Conservation (phyloP, 2,888 invertebrate species). For the Parnassius smintheus region DNA sequence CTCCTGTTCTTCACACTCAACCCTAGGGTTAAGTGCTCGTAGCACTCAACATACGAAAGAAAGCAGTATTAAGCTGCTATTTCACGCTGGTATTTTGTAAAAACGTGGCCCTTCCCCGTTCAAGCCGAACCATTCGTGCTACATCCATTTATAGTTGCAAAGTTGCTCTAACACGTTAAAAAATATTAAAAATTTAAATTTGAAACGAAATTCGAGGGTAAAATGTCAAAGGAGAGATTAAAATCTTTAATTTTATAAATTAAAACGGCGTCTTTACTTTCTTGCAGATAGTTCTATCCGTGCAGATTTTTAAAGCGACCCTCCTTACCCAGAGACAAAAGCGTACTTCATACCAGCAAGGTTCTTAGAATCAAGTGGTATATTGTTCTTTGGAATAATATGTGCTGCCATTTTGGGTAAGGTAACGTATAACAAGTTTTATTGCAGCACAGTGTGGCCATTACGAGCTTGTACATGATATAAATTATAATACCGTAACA, state of each 20-base stretch:
- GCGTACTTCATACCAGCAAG: conserved; percentile 24
- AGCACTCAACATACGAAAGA: no score
- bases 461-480: neutral
- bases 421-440: conserved; percentile 23
- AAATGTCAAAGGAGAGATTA: no score
- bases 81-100: no score
- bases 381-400: conserved; percentile 43
- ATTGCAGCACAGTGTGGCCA: conserved; percentile 6
- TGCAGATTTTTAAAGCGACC: conserved; percentile 17
- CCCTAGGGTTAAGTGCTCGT: no score
- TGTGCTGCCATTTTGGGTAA: conserved; percentile 37
- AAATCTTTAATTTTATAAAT: neutral
- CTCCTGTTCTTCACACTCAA: no score
- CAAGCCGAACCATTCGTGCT: no score
- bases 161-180: no score
- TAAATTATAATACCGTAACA: conserved; percentile 11
- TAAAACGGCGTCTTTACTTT: conserved; percentile 2
- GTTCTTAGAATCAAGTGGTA: conserved; percentile 31
- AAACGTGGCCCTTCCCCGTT: no score
- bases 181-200: no score
- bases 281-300: conserved; percentile 12
- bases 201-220: no score
- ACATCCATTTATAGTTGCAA: no score
- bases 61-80: no score
- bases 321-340: conserved; percentile 15